These are phyloP conservation scores for Prosapia bicincta DNA, from an alignment of 2,888 invertebrate species.

Conservation along the genomic window DNA sequence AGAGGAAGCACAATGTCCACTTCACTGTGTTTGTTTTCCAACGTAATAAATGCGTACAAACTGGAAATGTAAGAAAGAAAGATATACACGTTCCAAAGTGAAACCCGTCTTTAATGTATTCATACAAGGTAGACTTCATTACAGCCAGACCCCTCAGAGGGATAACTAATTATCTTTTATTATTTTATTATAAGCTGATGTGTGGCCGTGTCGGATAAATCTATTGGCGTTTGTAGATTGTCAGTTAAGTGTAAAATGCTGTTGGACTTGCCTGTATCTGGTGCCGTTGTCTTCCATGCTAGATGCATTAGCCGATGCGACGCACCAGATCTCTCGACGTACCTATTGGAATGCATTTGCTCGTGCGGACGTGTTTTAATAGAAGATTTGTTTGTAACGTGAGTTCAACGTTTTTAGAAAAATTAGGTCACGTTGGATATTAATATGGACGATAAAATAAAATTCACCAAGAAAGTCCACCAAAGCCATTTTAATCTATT, in stretches of 20 bases:
- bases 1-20: no score
- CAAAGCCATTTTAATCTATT: no score
- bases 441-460: no score
- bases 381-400: no score
- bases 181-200: background rate
- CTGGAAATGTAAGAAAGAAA: background rate
- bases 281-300: background rate
- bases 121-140: background rate
- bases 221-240: background rate
- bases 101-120: background rate
- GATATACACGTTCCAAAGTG: background rate
- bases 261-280: background rate
- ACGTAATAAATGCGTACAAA: background rate
- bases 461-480: no score
- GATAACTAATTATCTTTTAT: background rate
- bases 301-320: no score
- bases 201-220: background rate
- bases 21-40: no score
- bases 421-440: no score
- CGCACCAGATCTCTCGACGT: no score
- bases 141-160: background rate
- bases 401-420: no score
- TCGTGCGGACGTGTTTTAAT: no score
- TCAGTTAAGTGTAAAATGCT: background rate
- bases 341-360: no score